These are phyloP conservation scores for Zaprionus ornatus DNA, from an alignment of 1,140 invertebrate species.

Conservation along the genomic window DNA sequence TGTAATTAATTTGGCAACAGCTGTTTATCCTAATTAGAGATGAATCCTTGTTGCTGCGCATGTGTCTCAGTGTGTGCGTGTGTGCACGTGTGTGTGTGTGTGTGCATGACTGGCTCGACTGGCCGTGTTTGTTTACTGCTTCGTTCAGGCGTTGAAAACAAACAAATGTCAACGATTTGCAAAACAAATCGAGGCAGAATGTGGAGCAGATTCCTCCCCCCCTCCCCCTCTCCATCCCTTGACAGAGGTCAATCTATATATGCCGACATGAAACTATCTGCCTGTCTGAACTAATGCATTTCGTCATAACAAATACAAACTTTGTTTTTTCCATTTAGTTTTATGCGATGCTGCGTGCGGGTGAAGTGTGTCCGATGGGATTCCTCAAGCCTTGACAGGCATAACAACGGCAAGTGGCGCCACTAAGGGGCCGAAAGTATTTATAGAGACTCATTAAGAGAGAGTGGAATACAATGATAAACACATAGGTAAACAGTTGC, in stretches of 20 bases:
- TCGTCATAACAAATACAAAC: constrained; percentile 1
- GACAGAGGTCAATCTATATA: neutral
- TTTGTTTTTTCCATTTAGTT: constrained; percentile 2
- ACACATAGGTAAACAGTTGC: neutral
- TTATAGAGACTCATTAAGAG: neutral
- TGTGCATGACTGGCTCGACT: neutral
- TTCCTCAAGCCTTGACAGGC: neutral
- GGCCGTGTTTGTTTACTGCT: constrained; percentile 20
- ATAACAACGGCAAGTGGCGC: constrained; percentile 2
- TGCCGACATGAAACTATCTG: neutral
- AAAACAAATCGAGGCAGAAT: constrained; percentile 12
- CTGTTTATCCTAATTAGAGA: constrained; percentile 79
- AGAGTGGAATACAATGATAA: neutral
- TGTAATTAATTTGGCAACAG: constrained; percentile 81
- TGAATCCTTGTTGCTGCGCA: constrained; percentile 41
- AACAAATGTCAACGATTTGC: constrained; percentile 41
- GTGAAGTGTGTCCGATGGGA: neutral
- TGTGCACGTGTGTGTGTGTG: neutral
- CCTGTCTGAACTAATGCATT: neutral
- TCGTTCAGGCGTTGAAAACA: constrained; percentile 17
- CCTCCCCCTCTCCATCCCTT: neutral
- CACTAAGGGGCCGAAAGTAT: neutral
- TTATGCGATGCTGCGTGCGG: neutral
- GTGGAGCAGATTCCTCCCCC: neutral
- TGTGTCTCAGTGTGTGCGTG: neutral